Conservation (phyloP, 2,797 vertebrate genomes). For the Cuniculus paca region DNA sequence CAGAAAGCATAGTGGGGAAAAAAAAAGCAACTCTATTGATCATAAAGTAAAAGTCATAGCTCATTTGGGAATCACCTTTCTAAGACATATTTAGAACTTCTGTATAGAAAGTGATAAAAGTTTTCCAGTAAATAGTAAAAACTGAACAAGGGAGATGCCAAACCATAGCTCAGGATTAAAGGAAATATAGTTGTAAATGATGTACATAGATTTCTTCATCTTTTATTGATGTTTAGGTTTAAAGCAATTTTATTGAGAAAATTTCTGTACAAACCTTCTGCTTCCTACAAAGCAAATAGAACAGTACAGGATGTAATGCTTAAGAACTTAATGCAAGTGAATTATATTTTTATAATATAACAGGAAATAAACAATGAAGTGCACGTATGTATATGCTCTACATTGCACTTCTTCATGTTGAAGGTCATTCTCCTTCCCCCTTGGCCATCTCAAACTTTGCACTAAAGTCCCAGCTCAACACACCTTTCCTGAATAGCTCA, state of each 20-base stretch:
- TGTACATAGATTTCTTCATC: neutral
- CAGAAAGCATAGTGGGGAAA: neutral
- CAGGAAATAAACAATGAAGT: neutral
- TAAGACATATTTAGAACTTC: slow-evolving; percentile 16
- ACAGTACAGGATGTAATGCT: neutral
- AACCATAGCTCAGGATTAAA: neutral
- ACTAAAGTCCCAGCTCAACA: neutral
- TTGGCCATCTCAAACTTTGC: neutral
- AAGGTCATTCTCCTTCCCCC: neutral
- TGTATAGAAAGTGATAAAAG: neutral
- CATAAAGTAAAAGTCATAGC: slow-evolving; percentile 9
- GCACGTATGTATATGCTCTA: neutral
- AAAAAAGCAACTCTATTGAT: slow-evolving; percentile 10
- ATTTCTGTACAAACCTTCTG: neutral
- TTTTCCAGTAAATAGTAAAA: slow-evolving; percentile 5
- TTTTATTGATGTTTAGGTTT: neutral
- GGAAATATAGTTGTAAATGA: neutral
- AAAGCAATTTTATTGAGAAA: neutral
- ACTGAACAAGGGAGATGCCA: neutral
- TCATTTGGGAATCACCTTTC: neutral
- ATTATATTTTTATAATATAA: neutral
- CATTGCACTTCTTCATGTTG: neutral
- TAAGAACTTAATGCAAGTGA: neutral
- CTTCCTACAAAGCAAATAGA: neutral
- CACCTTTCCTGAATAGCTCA: neutral